phyloP scores from a whole-genome alignment of 2,797 vertebrate genomes.

The Epinephelus awoara region DNA sequence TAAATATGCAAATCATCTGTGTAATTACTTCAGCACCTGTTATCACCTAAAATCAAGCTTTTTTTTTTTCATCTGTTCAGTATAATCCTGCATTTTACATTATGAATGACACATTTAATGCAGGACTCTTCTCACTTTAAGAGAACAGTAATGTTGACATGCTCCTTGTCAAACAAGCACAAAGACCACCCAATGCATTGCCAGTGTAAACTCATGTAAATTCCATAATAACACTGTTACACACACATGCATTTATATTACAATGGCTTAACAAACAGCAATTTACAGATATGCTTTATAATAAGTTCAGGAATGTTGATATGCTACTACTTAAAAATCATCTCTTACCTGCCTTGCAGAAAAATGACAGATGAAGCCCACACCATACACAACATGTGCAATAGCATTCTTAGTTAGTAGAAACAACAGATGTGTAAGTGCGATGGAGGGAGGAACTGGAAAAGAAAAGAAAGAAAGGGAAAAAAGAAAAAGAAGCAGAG shows the following conservation, averaged over 20 bases:
- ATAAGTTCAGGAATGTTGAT: neutral
- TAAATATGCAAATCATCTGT: neutral
- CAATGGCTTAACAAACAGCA: neutral
- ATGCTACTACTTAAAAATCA: neutral
- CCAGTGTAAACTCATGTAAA: slow-evolving; percentile 4
- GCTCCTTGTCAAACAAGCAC: slow-evolving; percentile 16
- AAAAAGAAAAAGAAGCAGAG: neutral
- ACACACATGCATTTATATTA: neutral
- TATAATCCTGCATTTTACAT: neutral
- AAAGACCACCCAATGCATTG: neutral
- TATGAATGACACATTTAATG: neutral
- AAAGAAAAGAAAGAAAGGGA: slow-evolving; percentile 5
- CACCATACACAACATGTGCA: slow-evolving; percentile 59
- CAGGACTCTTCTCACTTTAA: slow-evolving; percentile 1
- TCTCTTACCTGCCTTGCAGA: slow-evolving; percentile 81
- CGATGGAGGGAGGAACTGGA: neutral
- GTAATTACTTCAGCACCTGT: neutral
- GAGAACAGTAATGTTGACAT: neutral
- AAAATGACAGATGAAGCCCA: slow-evolving; percentile 73
- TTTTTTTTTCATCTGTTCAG: neutral
- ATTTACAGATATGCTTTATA: neutral
- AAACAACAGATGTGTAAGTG: slow-evolving; percentile 17
- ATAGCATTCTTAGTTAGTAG: slow-evolving; percentile 72
- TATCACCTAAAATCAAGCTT: neutral
- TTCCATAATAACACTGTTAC: slow-evolving; percentile 2